phyloP scores from a whole-genome alignment of 2,888 invertebrate genomes.

The Netelia fuscicornis region DNA sequence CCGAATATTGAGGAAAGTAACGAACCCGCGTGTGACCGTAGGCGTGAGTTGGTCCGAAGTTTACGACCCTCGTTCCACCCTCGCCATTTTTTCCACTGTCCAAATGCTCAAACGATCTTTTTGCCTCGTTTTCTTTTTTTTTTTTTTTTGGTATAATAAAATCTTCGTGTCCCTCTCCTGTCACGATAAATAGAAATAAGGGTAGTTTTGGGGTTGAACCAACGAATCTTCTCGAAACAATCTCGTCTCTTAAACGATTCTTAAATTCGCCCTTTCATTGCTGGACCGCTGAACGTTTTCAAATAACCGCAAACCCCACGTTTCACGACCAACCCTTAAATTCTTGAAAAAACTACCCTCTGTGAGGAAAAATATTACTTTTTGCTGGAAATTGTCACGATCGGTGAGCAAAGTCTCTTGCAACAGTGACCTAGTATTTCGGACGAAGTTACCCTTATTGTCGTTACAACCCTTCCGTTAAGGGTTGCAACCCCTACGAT shows the following conservation, averaged over 20 bases:
- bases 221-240: neutral
- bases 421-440: neutral
- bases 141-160: too few species aligned
- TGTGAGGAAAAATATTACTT: too few species aligned
- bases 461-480: neutral
- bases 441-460: neutral
- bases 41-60: conserved; percentile 19
- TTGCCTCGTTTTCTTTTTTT: too few species aligned
- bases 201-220: neutral
- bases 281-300: too few species aligned
- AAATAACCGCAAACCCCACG: neutral
- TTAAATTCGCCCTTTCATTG: neutral
- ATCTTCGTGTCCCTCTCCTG: neutral
- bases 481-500: neutral
- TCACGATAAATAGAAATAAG: neutral
- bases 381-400: too few species aligned
- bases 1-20: conserved; percentile 34
- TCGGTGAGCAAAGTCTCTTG: too few species aligned
- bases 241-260: conserved; percentile 2
- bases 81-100: neutral
- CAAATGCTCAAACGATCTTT: neutral
- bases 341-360: too few species aligned
- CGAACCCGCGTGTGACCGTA: conserved; percentile 33
- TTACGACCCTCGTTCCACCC: conserved; percentile 19
- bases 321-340: too few species aligned